Base-by-base conservation (phyloP, 2,797 vertebrate genomes). In the Melanotaenia parkinsoni region DNA sequence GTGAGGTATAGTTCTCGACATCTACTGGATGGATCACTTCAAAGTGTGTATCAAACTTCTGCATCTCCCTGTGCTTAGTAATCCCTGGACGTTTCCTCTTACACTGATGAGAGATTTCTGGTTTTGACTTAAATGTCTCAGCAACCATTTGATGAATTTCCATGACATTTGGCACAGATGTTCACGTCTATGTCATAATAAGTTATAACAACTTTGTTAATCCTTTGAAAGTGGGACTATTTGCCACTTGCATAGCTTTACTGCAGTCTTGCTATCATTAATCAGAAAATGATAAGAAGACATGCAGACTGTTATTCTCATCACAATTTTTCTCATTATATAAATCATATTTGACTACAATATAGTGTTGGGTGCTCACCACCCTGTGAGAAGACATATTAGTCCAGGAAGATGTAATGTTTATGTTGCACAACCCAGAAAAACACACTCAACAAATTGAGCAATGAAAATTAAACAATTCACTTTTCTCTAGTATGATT, bases 391-490 rank as follows among this genome's bases (percentile, higher is more conserved):
- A 61, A 72, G 61, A 70, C 32, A 10, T 47, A 35, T 75, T 77
- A 56, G 57, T 71, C 45, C 65, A 56, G 26, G 28, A 60, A 58
- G 13, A 13, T 14, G 26, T 28, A 6, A 51, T 20, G 22, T 73
- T 58, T 47, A 58, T 63, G 32, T 77, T 79, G 32, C 5, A 51
- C 10, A 38, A 12, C 63, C 12, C 20, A 70, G 51, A 77, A 54
- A 54, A 67, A 77, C 40, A 67, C 22, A 57, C 0, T 66, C 26
- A 24, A 45, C 20, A 50, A 62, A 58, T 0, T 33, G 11, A 50
- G 18, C 18, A 5, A 77, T 73, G 0, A 61, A 53, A 70, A n/a
- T 47, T 1, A 57, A 80, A 65, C 5, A 50, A 50, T 28, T 0
- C 2, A 22, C 16, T 63, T 14, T 38, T 47, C 11, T 58, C 5